Evolutionary conservation across 2,797 vertebrate genomes (phyloP).

Genomic region (Serranus cabrilla): DNA sequence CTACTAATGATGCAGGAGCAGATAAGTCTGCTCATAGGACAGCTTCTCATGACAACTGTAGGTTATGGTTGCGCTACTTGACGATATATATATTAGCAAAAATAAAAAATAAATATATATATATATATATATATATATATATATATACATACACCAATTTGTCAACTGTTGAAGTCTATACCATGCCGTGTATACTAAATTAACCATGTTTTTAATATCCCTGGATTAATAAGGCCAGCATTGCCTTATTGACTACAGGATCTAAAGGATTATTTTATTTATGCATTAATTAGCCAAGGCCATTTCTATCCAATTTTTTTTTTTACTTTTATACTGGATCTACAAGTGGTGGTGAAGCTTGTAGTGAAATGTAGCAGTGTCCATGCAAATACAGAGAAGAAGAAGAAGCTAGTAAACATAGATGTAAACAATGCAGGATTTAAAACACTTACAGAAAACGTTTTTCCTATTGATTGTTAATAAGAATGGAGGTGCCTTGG

Average conservation of each 20-base stretch:
- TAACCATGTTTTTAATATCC: not conserved
- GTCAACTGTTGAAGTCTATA: not conserved
- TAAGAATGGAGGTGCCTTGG: not conserved
- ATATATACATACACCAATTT: not conserved
- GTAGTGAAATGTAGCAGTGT: not conserved
- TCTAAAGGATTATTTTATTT: not conserved
- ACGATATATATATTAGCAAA: too few species aligned
- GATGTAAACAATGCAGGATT: not conserved
- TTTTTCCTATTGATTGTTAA: not conserved
- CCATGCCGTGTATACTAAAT: not conserved
- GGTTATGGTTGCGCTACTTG: too few species aligned
- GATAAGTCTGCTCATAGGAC: not conserved
- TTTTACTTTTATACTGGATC: too few species aligned
- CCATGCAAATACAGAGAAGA: not conserved
- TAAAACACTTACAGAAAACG: not conserved
- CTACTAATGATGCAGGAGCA: conserved; percentile 1
- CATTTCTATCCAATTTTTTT: too few species aligned
- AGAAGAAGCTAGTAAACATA: not conserved
- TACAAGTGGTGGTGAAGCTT: not conserved
- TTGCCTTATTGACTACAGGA: not conserved
- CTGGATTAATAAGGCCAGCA: not conserved
- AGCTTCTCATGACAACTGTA: not conserved
- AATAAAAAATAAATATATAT: too few species aligned
- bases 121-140: too few species aligned
- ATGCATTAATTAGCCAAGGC: not conserved